Conservation (phyloP, 2,113 vertebrate species). For the Hiodon alosoides region DNA sequence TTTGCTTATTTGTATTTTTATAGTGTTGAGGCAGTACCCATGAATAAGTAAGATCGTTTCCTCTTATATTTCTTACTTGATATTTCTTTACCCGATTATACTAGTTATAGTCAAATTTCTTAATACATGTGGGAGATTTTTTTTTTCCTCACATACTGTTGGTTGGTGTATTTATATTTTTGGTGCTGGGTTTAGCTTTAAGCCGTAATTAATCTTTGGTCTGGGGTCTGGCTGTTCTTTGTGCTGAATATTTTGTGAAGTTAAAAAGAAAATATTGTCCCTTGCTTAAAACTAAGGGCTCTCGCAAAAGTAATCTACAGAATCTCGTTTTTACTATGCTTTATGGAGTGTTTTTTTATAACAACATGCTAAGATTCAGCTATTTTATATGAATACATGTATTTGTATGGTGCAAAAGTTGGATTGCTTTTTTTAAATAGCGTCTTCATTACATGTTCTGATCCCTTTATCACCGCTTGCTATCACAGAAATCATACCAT, state of each 20-base stretch:
- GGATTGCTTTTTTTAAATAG: slow-evolving; percentile 20
- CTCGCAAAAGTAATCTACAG: slow-evolving; percentile 47
- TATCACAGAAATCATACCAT: slow-evolving; percentile 44
- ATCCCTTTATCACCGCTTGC: slow-evolving; percentile 26
- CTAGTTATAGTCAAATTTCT: background rate
- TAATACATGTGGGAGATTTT: slow-evolving; percentile 23
- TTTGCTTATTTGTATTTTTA: slow-evolving; percentile 69
- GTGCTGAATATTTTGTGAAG: slow-evolving; percentile 43
- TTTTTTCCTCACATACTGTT: slow-evolving; percentile 23
- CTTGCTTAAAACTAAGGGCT: slow-evolving; percentile 55
- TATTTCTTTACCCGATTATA: too few species aligned
- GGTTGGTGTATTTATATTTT: slow-evolving; percentile 56
- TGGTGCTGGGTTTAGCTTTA: slow-evolving; percentile 57
- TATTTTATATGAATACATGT: slow-evolving; percentile 30
- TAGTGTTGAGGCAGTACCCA: slow-evolving; percentile 76
- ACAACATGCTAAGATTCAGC: slow-evolving; percentile 38
- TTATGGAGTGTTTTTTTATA: slow-evolving; percentile 48
- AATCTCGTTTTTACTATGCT: slow-evolving; percentile 29
- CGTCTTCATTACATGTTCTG: slow-evolving; percentile 21
- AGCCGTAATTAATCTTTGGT: slow-evolving; percentile 46
- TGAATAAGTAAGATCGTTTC: slow-evolving; percentile 80
- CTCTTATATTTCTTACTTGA: slow-evolving; percentile 40
- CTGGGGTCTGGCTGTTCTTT: slow-evolving; percentile 52
- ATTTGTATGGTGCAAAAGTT: slow-evolving; percentile 20
- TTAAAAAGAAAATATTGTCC: slow-evolving; percentile 46